Evolutionary conservation across 1,140 invertebrate genomes (phyloP), one percentile per base, ranked within the genome.

Genomic region (Maniola jurtina): DNA sequence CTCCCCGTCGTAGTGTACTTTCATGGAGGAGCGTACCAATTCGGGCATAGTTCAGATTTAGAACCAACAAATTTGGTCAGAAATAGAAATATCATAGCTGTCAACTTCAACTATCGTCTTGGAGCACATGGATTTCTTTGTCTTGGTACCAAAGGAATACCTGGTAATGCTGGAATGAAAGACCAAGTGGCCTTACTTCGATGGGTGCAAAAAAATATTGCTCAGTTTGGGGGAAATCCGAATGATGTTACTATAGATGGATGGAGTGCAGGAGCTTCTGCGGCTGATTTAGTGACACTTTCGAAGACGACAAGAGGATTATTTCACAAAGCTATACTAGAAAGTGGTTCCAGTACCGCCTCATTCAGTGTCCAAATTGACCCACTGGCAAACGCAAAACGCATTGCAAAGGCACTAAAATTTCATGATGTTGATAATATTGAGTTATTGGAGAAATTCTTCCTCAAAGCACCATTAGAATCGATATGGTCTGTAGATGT

Each of bases 111-210:
- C 34, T 82, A 82, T 58, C 76, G 80, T 5, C 57, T 83, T 11
- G 79, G 80, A 14, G 65, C 65, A 10, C 71, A 72, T 13, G 79
- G 81, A 0, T 83, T 83, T 36, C 64, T 83, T 0, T 83, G 79
- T 63, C 48, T 83, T 4, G 81, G 79, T 8, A 77, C 79, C 6
- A 57, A 78, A 58, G 70, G 68, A 35, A 66, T 60, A 36, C 79
- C 81, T 0, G 81, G 81, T 8, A 83, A 83, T 60, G 76, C 79
- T 11, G 81, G 73, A 4, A 72, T 81, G 75, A 83, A 83, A 66
- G 81, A 84, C 59, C 75, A 77, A 68, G 65, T 81, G 13, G 72
- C 75, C 14, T 35, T 76, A 16, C 60, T 84, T 2, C 60, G 68
- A 10, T 81, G 81, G 79, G 73, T 84, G 4, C 61, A 77, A 55